phyloP scores from a whole-genome alignment of 1,140 invertebrate genomes.

The Schmidtea mediterranea region DNA sequence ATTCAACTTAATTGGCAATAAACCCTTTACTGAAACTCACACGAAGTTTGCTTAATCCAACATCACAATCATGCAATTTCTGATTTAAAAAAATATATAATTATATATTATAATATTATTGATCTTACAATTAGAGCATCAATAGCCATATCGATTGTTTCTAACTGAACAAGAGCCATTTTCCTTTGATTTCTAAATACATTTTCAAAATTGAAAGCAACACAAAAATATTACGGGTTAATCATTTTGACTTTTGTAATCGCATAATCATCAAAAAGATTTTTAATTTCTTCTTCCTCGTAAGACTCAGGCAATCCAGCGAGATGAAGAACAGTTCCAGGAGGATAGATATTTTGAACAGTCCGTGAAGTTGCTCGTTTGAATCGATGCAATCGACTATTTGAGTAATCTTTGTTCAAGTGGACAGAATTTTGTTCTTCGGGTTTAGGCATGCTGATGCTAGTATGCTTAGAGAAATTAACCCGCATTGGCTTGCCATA shows the following conservation, averaged over 20 bases:
- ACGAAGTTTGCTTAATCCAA: too few species aligned
- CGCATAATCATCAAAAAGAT: neutral
- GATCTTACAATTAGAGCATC: constrained; percentile 50
- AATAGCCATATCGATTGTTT: constrained; percentile 72
- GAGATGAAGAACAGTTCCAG: constrained; percentile 80
- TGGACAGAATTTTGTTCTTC: constrained; percentile 58
- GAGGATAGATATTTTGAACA: constrained; percentile 97
- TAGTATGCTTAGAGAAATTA: constrained; percentile 81
- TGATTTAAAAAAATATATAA: too few species aligned
- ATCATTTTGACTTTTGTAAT: constrained; percentile 1
- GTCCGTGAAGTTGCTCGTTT: constrained; percentile 98
- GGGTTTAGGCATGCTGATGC: constrained; percentile 86
- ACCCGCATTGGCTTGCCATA: constrained; percentile 86
- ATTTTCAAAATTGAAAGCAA: neutral
- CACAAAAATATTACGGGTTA: neutral
- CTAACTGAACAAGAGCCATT: constrained; percentile 89
- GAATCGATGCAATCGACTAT: constrained; percentile 79
- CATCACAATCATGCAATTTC: too few species aligned
- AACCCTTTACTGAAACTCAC: too few species aligned
- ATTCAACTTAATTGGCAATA: too few species aligned
- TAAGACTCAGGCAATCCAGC: constrained; percentile 65
- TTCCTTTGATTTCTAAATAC: constrained; percentile 71
- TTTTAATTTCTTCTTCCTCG: neutral
- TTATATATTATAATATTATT: neutral
- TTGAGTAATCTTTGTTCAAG: constrained; percentile 82